phyloP scores from a whole-genome alignment of 2,113 vertebrate species.

The Psilopsiagon aymara region DNA sequence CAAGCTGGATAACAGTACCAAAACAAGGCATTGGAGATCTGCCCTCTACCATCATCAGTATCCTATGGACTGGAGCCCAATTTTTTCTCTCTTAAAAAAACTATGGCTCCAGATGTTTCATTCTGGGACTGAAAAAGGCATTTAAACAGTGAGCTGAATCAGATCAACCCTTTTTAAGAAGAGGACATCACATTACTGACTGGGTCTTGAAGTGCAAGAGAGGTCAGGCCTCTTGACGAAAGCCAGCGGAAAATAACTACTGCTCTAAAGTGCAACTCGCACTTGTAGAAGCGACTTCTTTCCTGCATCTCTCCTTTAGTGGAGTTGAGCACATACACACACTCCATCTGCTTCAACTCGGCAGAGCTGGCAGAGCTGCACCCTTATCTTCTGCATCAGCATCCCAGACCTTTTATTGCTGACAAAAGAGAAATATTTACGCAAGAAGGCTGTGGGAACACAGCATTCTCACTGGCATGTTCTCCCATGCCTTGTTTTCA shows the following conservation, averaged over 20 bases:
- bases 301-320: background rate
- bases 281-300: background rate
- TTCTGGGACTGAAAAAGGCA: background rate
- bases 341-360: background rate
- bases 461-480: background rate
- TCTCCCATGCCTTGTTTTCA: background rate
- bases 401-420: slow-evolving; percentile 10
- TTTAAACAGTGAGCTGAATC: background rate
- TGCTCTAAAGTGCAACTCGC: background rate
- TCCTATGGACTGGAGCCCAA: fast-evolving
- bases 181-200: background rate
- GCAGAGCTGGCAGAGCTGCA: background rate
- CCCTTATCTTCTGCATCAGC: slow-evolving; percentile 57
- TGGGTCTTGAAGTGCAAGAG: background rate
- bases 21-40: background rate
- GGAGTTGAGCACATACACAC: background rate
- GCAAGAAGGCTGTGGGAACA: slow-evolving; percentile 23
- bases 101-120: background rate
- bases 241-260: background rate
- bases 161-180: background rate
- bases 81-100: background rate
- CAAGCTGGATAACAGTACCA: background rate
- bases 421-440: slow-evolving; percentile 12
- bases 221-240: background rate
- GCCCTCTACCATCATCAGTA: background rate